Evolutionary conservation across 2,113 vertebrate species (phyloP), one percentile per base, ranked within the genome.

Genomic region (Arothron firmamentum): DNA sequence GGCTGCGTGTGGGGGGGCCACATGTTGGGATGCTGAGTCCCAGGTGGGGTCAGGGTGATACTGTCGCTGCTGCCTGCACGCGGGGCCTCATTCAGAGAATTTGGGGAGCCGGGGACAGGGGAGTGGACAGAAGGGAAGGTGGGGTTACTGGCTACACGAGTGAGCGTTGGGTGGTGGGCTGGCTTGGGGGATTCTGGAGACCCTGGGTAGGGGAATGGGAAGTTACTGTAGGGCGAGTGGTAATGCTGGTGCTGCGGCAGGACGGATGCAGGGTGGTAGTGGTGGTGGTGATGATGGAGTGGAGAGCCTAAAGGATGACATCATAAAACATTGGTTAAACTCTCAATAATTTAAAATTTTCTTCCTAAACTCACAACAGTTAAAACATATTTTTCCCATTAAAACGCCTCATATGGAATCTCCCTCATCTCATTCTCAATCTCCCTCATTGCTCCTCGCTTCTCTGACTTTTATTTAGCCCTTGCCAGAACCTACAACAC

Each of bases 1-100:
- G 94, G 93, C 52, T 93, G 77, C 0, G 87, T 75, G 58, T 92
- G 73, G 0, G 85, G 38, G 2, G 87, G 78, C 91, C 90, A 92
- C 84, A 89, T 76, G 59, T 49, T 67, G 52, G 78, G 80, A 12
- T 79, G 81, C 55, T 85, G 88, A 8, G 67, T 71, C 12, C 38
- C 1, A 1, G 82, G 67, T 2, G 80, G 74, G 63, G 81, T 72
- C 73, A 87, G 74, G 63, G 81, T 72, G 71, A 87, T 38, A 13
- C 62, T 58, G 34, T 88, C 89, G 0, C 23, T 61, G 19, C 63
- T 65, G 4, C 6, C 9, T 0, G 74, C 72, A 60, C 60, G 84
- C 0, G 63, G 56, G 28, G 70, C 64, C 17, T 90, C 88, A 0
- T 17, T 62, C 6, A 65, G 57, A 11, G 70, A 56, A 8, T 63